Base-by-base conservation (phyloP, 2,888 invertebrate species). In the Kryphioiulus occultus region DNA sequence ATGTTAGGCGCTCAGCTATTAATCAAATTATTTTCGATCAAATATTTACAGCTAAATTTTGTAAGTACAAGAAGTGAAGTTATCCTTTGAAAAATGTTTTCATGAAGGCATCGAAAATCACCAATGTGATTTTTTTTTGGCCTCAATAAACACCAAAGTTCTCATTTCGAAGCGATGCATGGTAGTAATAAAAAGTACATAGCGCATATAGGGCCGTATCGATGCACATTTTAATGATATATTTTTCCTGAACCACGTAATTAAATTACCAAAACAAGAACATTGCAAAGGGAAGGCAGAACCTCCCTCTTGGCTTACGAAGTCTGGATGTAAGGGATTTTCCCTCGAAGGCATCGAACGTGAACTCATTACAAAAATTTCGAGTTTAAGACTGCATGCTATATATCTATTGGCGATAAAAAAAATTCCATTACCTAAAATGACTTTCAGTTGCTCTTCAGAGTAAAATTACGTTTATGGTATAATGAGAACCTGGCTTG, bases 341-440 rank as follows among this genome's bases (percentile, higher is more conserved):
- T 78, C 4, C 10, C 68, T 68, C 30, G 78, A 78, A 78, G 30
- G 26, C 78, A 78, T 78, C 78, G 78, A 68, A 78, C 78, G 78
- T 78, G 78, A 78, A 78, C 78, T 78, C 78, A 78, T 78, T 78
- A 78, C 78, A 78, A 78, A 78, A 78, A 78, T 32, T 78, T 22
- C 68, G 2, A 78, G 30, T 78, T 78, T 78, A 32, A 32, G 78
- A 78, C 30, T 78, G 78, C 78, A 4, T 30, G 30, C 15, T 78
- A 78, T 78, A 78, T 78, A 78, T 78, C 78, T 78, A 78, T 78
- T 78, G 78, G 78, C 30, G 78, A 78, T 78, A 78, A 78, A 78
- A 78, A 47, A 78, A 78, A 78, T 78, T 78, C 78, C 78, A 78
- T 78, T 78, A 78, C 78, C 78, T 30, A 78, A 78, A 78, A 78